Percentiles rank a stretch among this genome's conserved stretches.
Evolutionary conservation across 2,797 vertebrate genomes (phyloP).

Genomic region (Otus scops): DNA sequence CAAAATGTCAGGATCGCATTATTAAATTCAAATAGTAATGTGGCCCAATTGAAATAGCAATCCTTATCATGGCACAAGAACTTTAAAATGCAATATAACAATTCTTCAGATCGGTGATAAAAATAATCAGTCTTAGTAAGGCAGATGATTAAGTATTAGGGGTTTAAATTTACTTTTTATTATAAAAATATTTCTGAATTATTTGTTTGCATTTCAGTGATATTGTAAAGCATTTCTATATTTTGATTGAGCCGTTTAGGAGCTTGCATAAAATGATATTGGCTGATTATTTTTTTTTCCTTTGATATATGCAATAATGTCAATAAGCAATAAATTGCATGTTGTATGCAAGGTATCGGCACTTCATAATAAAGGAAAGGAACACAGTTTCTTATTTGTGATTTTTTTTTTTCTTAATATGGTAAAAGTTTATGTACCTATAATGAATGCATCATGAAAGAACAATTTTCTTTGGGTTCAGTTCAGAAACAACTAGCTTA

Average conservation of each 20-base stretch:
- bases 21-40: not conserved
- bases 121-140: not conserved
- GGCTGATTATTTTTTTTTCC: conserved; percentile 15
- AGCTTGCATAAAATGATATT: conserved; percentile 48
- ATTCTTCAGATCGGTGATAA: not conserved
- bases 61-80: not conserved
- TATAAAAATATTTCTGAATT: not conserved
- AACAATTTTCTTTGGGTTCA: not conserved
- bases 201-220: conserved; percentile 48
- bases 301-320: conserved; percentile 71
- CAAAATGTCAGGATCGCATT: not conserved
- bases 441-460: not conserved
- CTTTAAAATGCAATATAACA: conserved; percentile 4
- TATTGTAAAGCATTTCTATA: conserved; percentile 31
- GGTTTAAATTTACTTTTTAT: conserved; percentile 9
- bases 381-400: conserved; percentile 36
- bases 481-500: not conserved
- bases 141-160: not conserved
- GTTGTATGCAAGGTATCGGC: conserved; percentile 58
- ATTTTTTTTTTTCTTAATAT: not conserved
- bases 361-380: conserved; percentile 66
- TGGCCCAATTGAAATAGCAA: not conserved
- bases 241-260: conserved; percentile 43
- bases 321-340: conserved; percentile 78
- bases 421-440: not conserved